Evolutionary conservation across 2,113 vertebrate species (phyloP).

Genomic region (Carassius auratus): DNA sequence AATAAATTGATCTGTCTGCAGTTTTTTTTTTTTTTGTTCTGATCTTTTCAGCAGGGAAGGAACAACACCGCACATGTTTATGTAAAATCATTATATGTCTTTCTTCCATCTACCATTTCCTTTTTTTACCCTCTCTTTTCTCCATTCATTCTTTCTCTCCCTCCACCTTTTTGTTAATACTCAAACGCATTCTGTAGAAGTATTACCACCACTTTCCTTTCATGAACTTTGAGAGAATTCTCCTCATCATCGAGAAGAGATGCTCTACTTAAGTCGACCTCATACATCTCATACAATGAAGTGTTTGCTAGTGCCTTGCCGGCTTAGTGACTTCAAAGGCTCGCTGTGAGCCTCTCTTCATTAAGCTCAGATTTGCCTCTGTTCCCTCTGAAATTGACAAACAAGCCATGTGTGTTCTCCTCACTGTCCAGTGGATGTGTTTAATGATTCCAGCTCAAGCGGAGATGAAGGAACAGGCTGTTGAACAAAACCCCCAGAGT

Average conservation of each 20-base stretch:
- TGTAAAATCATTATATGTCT: background rate
- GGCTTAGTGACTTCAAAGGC: conserved; percentile 45
- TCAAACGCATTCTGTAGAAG: background rate
- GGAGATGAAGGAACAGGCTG: conserved; percentile 29
- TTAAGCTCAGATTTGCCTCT: conserved; percentile 37
- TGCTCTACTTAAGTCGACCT: conserved; percentile 8
- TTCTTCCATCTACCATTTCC: background rate
- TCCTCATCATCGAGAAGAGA: conserved; percentile 26
- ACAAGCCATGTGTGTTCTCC: conserved; percentile 35
- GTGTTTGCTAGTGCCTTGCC: conserved; percentile 35
- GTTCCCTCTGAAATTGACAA: conserved; percentile 41
- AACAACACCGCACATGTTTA: background rate
- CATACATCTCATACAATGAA: conserved; percentile 12
- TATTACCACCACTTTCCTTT: conserved; percentile 31
- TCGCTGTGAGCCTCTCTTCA: conserved; percentile 29
- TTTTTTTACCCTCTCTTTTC: background rate
- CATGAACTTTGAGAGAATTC: conserved; percentile 32
- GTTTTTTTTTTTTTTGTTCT: background rate
- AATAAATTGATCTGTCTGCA: background rate
- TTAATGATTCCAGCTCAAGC: conserved; percentile 39
- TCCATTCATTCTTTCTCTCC: background rate
- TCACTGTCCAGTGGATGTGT: conserved; percentile 42
- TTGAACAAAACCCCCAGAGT: conserved; percentile 35
- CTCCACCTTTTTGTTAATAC: background rate
- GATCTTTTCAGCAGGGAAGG: background rate